phyloP scores from a whole-genome alignment of 2,888 invertebrate species.

The Lasioglossum zephyrum region DNA sequence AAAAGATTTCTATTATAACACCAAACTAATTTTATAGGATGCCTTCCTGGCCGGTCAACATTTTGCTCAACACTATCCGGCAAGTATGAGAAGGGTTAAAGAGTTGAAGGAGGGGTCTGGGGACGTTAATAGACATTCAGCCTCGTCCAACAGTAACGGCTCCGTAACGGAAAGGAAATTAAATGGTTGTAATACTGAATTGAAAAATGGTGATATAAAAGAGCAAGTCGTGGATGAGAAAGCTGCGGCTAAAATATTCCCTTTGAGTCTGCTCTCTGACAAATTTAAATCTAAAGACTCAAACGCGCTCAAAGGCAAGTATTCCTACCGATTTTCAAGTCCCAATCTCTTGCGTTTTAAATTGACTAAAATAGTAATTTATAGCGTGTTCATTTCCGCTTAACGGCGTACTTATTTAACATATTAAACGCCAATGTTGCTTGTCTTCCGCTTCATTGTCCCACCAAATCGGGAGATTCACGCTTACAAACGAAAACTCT shows the following conservation, averaged over 20 bases:
- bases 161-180: slow-evolving; percentile 36
- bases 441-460: not conserved
- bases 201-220: slow-evolving; percentile 39
- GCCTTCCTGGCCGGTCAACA: slow-evolving; percentile 89
- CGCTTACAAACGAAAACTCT: not conserved
- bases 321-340: not conserved
- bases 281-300: slow-evolving; percentile 77
- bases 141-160: slow-evolving; percentile 22
- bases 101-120: slow-evolving; percentile 76
- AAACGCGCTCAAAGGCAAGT: slow-evolving; percentile 76
- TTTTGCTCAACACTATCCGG: slow-evolving; percentile 89
- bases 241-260: slow-evolving; percentile 80
- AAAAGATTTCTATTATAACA: not conserved
- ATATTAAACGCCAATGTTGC: not conserved
- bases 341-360: not conserved
- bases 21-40: slow-evolving; percentile 75
- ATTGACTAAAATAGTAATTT: not conserved
- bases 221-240: slow-evolving; percentile 75
- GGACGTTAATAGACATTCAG: slow-evolving; percentile 36
- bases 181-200: slow-evolving; percentile 9
- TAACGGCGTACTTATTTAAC: not conserved
- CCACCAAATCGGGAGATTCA: not conserved
- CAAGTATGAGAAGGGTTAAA: slow-evolving; percentile 84
- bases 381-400: not conserved
- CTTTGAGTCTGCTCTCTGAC: slow-evolving; percentile 78